Conservation (phyloP, 35 echinoderm and acorn worm genomes). For the Lytechinus pictus region DNA sequence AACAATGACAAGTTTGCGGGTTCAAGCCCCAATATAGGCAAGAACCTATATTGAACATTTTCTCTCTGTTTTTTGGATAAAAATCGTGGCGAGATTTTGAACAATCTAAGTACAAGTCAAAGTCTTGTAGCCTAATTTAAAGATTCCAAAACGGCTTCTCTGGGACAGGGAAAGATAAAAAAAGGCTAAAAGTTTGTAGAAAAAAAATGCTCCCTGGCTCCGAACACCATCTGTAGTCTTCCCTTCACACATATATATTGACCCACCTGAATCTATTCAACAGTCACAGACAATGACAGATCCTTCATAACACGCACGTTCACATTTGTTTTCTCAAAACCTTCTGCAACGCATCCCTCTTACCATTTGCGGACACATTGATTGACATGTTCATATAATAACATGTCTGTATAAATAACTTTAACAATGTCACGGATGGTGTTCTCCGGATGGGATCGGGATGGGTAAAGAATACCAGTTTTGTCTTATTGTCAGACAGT, state of each 20-base stretch:
- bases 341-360: conserved; percentile 4
- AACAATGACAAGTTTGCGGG: too few species aligned
- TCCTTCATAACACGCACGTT: not conserved
- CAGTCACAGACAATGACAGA: conserved; percentile 12
- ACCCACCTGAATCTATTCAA: not conserved
- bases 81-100: too few species aligned
- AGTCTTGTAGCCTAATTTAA: too few species aligned
- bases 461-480: not conserved
- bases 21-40: too few species aligned
- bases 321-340: conserved; percentile 33
- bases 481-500: not conserved
- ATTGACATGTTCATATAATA: conserved; percentile 31
- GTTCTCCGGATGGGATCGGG: not conserved
- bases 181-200: too few species aligned
- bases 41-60: too few species aligned
- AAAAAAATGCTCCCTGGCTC: too few species aligned
- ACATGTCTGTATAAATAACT: not conserved
- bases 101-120: too few species aligned
- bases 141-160: too few species aligned
- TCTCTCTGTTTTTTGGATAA: too few species aligned
- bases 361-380: conserved; percentile 5
- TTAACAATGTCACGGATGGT: not conserved
- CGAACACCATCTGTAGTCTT: not conserved
- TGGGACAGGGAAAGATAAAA: too few species aligned
- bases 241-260: not conserved